phyloP scores from a whole-genome alignment of 2,888 invertebrate species.

The Lithophane ornitopus region DNA sequence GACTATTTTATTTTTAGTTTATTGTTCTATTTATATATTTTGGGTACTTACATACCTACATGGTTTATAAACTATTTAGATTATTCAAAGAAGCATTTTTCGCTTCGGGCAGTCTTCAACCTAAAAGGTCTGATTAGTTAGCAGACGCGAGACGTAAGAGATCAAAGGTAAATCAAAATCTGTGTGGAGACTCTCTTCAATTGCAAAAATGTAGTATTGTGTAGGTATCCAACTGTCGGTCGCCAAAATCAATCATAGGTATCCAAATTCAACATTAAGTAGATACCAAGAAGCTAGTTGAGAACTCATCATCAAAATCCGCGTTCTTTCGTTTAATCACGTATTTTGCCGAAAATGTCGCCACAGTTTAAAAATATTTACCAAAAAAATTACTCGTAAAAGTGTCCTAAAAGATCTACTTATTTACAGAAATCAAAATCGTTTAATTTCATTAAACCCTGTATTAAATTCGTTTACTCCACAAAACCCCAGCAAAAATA shows the following conservation, averaged over 20 bases:
- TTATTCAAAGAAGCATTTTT: background rate
- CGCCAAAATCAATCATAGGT: background rate
- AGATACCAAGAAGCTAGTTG: no score
- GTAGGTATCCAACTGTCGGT: background rate
- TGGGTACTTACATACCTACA: no score
- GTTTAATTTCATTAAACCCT: background rate
- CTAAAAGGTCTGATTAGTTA: background rate
- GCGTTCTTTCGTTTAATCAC: background rate
- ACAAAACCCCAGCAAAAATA: slow-evolving; percentile 36
- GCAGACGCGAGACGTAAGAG: no score
- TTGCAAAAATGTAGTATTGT: background rate
- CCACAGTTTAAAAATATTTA: background rate
- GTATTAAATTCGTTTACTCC: background rate
- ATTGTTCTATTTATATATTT: no score
- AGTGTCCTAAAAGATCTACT: background rate
- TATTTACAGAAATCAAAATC: background rate
- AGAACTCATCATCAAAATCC: background rate
- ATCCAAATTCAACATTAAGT: background rate
- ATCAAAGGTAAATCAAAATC: background rate
- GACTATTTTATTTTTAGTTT: no score
- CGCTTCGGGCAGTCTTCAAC: no score
- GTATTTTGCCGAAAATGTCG: no score
- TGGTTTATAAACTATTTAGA: no score
- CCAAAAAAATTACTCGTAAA: background rate
- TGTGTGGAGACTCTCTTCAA: background rate